A percentile compares a stretch with the other conserved stretches of the same genome.
phyloP scores from a whole-genome alignment of 2,113 vertebrate species.

The Ptilonorhynchus violaceus region DNA sequence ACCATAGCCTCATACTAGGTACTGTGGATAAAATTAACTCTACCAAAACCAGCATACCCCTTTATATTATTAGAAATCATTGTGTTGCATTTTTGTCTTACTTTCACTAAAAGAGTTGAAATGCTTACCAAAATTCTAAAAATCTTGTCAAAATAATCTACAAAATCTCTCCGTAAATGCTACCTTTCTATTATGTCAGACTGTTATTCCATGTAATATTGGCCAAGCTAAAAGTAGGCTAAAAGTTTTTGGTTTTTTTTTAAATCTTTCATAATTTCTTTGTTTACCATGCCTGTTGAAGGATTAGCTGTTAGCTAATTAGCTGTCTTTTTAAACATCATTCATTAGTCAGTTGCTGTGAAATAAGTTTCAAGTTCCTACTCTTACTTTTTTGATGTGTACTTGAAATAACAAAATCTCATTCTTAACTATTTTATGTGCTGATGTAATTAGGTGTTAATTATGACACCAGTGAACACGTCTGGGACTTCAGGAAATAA shows the following conservation, averaged over 20 bases:
- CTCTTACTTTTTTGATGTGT: neutral
- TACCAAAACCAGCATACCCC: neutral
- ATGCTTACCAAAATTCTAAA: neutral
- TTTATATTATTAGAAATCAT: neutral
- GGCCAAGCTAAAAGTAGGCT: neutral
- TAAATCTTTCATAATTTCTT: neutral
- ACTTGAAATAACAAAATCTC: neutral
- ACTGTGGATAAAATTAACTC: neutral
- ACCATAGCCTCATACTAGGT: neutral
- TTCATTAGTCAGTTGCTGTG: neutral
- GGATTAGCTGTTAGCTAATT: neutral
- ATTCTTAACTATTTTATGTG: neutral
- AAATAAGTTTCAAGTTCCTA: neutral
- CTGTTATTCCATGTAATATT: neutral
- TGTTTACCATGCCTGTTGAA: neutral
- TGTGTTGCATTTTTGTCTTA: neutral
- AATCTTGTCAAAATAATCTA: neutral
- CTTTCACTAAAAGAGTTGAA: neutral
- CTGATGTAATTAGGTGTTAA: neutral
- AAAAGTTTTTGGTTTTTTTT: neutral
- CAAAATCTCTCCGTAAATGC: neutral
- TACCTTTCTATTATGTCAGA: neutral
- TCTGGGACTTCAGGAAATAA: neutral
- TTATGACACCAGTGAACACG: neutral
- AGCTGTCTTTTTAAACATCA: neutral